A percentile compares a stretch with the other conserved stretches of the same genome.
Conservation (phyloP, 30 jellyfish, hydroid and myxozoan species). For the Turritopsis rubra region DNA sequence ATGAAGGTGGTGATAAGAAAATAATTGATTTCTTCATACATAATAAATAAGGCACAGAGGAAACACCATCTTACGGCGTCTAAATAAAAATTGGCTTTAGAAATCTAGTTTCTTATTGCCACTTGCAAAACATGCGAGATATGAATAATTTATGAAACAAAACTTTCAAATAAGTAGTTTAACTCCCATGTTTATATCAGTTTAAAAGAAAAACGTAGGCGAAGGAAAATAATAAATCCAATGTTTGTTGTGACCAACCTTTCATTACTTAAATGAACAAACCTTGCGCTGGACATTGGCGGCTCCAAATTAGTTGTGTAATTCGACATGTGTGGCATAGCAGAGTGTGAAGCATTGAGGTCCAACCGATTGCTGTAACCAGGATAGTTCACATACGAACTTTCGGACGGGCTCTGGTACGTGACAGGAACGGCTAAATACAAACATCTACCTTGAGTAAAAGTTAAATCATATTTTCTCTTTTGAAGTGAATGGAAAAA, state of each 20-base stretch:
- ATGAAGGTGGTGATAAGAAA: conserved; percentile 16
- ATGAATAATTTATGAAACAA: neutral
- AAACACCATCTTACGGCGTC: too few relatives aligned
- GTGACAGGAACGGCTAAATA: neutral
- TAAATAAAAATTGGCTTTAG: too few relatives aligned
- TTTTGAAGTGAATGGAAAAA: neutral
- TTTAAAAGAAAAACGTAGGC: neutral
- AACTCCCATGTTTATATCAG: neutral
- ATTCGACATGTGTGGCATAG: neutral
- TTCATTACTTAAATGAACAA: too few relatives aligned
- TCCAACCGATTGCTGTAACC: neutral
- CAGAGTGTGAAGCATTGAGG: neutral
- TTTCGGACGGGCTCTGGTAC: neutral
- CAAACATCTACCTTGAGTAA: neutral
- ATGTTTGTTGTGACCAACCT: too few relatives aligned
- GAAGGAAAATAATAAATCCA: neutral
- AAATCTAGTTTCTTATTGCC: neutral
- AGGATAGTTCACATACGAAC: neutral
- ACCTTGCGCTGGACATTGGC: neutral
- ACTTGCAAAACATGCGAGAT: neutral
- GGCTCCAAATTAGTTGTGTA: neutral
- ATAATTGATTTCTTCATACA: neutral
- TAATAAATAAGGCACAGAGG: neutral
- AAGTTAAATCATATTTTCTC: neutral
- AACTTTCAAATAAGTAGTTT: conserved; percentile 5